These are phyloP conservation scores for Rhincodon typus DNA, from an alignment of 2,797 vertebrate genomes.

Conservation along the genomic window DNA sequence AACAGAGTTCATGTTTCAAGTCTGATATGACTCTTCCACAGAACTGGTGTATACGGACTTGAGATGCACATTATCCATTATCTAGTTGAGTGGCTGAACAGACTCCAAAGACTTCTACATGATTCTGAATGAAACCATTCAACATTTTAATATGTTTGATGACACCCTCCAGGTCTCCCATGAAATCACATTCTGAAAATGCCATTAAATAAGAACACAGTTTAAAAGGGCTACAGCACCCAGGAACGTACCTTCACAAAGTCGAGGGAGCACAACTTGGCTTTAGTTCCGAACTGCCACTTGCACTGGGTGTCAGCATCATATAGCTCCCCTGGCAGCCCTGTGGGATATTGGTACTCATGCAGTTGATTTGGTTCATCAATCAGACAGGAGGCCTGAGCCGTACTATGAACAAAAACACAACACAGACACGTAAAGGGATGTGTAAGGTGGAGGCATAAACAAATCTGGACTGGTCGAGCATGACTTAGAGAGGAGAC, in stretches of 20 bases:
- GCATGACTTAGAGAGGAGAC: neutral
- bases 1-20: too few relatives aligned
- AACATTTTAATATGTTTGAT: neutral
- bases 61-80: neutral
- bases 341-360: conserved; percentile 87
- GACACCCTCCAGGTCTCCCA: neutral
- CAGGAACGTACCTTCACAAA: conserved; percentile 79
- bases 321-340: conserved; percentile 92
- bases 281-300: conserved; percentile 95
- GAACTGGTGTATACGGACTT: neutral
- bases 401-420: conserved; percentile 69
- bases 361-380: conserved; percentile 90
- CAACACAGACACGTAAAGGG: neutral
- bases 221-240: conserved; percentile 19
- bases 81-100: neutral
- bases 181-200: too few relatives aligned
- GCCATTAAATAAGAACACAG: conserved; percentile 56
- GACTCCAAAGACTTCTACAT: neutral
- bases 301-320: conserved; percentile 95
- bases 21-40: too few relatives aligned
- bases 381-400: conserved; percentile 91
- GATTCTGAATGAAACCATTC: neutral
- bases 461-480: neutral
- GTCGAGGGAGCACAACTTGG: conserved; percentile 85
- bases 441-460: neutral